A percentile compares a stretch with the other conserved stretches of the same genome.
These are phyloP conservation scores for Scolopax mira DNA, from an alignment of 2,113 vertebrate genomes.

Conservation along the genomic window DNA sequence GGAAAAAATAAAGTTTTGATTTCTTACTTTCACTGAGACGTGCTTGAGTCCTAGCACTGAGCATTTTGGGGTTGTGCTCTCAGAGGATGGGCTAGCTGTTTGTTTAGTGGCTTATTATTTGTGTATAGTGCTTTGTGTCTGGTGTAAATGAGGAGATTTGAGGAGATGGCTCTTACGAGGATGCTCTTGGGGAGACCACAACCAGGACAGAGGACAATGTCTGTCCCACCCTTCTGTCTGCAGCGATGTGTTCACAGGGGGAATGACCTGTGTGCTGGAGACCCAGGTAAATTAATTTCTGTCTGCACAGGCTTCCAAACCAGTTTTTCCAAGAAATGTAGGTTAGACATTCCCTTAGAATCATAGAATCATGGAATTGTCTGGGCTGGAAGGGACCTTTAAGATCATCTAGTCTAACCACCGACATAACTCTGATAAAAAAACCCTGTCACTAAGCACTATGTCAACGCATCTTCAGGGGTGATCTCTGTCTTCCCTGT, in stretches of 20 bases:
- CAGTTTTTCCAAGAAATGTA: not conserved
- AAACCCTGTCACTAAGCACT: too few species aligned
- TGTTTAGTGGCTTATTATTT: not conserved
- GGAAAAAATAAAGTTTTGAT: not conserved
- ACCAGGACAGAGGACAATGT: not conserved
- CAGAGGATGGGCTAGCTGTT: not conserved
- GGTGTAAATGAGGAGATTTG: not conserved
- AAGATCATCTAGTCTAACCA: too few species aligned
- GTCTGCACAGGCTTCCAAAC: not conserved
- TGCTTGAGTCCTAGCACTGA: not conserved
- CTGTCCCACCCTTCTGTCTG: not conserved
- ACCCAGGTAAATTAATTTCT: not conserved
- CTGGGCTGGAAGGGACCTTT: too few species aligned
- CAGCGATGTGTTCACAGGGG: not conserved
- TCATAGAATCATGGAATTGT: too few species aligned
- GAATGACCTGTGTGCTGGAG: not conserved
- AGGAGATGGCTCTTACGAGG: not conserved
- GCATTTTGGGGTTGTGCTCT: not conserved
- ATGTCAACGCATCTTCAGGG: not conserved
- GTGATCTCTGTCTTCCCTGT: not conserved
- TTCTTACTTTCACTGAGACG: not conserved
- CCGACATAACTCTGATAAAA: too few species aligned
- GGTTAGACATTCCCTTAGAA: not conserved
- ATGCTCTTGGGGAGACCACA: not conserved
- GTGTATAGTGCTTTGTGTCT: not conserved